Evolutionary conservation across 37 sponge, comb jelly and placozoan genomes (phyloP), one percentile per base, ranked within the genome.

Genomic region (Agelas oroides): DNA sequence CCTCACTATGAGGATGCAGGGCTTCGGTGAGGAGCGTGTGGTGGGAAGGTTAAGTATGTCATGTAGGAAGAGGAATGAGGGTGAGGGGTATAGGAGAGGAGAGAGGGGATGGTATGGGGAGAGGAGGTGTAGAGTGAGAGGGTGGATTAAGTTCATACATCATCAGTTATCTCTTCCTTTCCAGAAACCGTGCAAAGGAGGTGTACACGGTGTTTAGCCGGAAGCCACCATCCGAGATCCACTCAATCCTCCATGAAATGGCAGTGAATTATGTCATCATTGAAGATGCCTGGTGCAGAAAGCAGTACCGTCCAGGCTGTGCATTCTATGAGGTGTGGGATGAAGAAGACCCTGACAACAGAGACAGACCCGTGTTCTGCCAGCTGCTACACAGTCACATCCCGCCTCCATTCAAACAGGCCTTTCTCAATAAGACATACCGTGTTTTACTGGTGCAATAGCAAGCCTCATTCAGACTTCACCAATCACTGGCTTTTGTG

Each of bases 1-100:
- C 98, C 98, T 30, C 98, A 98, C 80, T 98, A 96, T 65, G 98
- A 98, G 81, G 70, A 91, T 53, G 69, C 59, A 19, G 87, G 80
- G 20, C 61, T 97, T 3, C 73, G 95, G 92, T 91, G 30, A 62
- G 77, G 13, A 12, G 12, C 1, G 57, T 72, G 27, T 23, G 53
- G 3, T 40, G 46, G 46, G 46, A 8, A 46, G 46, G 3, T 3
- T 46, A 8, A 46, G 46, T 12, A 8, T 12, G 8, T 46, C 46
- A 12, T 46, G n/a, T n/a, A n/a, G n/a, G n/a, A n/a, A n/a, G n/a
- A n/a, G n/a, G n/a, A n/a, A n/a, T n/a, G n/a, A n/a, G n/a, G n/a
- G n/a, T n/a, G n/a, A n/a, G n/a, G n/a, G n/a, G n/a, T n/a, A n/a
- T n/a, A n/a, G n/a, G n/a, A n/a, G n/a, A n/a, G n/a, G n/a, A n/a